A percentile compares a stretch with the other conserved stretches of the same genome.
Evolutionary conservation across 2,797 vertebrate species (phyloP).

Genomic region (Channa striata): DNA sequence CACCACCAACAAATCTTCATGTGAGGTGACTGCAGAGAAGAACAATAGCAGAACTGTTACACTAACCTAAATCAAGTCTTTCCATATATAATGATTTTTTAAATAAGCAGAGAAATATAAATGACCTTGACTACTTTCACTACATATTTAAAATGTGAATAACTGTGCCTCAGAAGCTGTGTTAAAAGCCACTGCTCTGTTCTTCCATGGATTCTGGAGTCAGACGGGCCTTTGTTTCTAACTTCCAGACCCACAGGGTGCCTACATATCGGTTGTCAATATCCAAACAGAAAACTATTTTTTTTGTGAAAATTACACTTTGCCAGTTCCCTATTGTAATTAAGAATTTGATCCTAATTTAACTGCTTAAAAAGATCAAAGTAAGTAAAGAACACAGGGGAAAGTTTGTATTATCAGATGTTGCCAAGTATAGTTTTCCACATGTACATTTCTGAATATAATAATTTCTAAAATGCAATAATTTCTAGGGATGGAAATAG

Average conservation of each 20-base stretch:
- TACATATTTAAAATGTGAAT: no score
- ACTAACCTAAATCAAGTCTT: neutral
- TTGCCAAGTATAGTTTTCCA: constrained; percentile 7
- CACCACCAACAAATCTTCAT: neutral
- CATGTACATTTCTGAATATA: no score
- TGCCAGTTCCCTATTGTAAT: constrained; percentile 33
- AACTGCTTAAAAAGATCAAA: constrained; percentile 12
- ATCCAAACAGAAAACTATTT: constrained; percentile 67
- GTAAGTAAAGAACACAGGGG: constrained; percentile 18
- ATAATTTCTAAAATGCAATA: no score
- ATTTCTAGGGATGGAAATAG: no score
- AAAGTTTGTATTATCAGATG: constrained; percentile 44
- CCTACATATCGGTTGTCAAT: constrained; percentile 78
- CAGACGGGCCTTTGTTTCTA: constrained; percentile 50
- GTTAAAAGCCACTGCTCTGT: constrained; percentile 21
- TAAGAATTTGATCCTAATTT: constrained; percentile 47
- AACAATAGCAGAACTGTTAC: neutral
- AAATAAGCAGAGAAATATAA: no score
- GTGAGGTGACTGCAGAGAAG: neutral
- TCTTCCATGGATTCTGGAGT: constrained; percentile 7
- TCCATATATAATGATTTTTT: neutral
- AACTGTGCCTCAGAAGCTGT: no score
- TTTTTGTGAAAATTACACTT: constrained; percentile 21
- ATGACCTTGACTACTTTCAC: no score
- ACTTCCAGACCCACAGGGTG: constrained; percentile 39